These are phyloP conservation scores for Ctenoplectra terminalis DNA, from an alignment of 1,140 invertebrate genomes.

Conservation along the genomic window DNA sequence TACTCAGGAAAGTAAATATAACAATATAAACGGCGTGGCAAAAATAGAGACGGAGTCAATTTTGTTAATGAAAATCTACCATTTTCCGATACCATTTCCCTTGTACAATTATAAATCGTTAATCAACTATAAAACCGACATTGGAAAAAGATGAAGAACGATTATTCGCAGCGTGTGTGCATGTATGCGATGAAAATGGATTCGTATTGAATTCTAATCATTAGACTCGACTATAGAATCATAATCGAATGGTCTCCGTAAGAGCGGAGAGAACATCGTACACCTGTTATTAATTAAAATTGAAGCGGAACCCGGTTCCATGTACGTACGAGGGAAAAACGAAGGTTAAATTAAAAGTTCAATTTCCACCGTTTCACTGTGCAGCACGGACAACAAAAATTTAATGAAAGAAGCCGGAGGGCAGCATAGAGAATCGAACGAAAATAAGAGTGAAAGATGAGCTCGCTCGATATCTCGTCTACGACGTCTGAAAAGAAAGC, in stretches of 20 bases:
- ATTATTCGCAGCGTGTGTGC: neutral
- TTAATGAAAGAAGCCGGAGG: slow-evolving; percentile 2
- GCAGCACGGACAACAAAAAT: neutral
- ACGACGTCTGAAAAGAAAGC: slow-evolving; percentile 22
- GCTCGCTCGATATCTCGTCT: neutral
- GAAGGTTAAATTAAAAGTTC: neutral
- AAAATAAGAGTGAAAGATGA: slow-evolving; percentile 44
- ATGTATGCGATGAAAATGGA: neutral
- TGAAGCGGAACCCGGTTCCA: neutral
- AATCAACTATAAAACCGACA: neutral
- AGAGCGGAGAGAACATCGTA: neutral
- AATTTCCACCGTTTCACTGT: neutral
- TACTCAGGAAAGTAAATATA: slow-evolving; percentile 56
- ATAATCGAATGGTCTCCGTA: neutral
- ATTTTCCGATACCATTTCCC: neutral
- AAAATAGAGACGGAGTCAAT: slow-evolving; percentile 33
- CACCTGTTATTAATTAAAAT: slow-evolving; percentile 11
- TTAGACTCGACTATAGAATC: neutral
- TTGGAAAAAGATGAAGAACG: neutral
- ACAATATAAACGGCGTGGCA: neutral
- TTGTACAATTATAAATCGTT: neutral
- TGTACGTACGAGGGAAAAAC: neutral
- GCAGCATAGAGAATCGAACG: slow-evolving; percentile 4
- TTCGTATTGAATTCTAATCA: neutral
- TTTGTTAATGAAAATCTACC: slow-evolving; percentile 4